phyloP scores from a whole-genome alignment of 2,888 invertebrate genomes.

The Eupithecia centaureata region DNA sequence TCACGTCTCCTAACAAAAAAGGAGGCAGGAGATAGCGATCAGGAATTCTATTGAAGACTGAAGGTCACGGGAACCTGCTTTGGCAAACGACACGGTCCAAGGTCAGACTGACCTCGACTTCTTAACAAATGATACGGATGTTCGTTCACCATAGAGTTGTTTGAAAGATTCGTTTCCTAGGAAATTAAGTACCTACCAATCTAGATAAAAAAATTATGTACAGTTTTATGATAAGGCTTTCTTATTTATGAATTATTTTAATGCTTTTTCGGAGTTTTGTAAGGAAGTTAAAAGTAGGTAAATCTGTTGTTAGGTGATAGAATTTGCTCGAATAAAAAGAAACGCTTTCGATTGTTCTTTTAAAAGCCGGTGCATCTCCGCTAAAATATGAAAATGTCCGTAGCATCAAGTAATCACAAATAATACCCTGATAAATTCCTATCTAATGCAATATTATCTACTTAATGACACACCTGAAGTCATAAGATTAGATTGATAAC shows the following conservation, averaged over 20 bases:
- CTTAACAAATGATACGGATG: not conserved
- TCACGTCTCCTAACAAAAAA: slow-evolving; percentile 19
- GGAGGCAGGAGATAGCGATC: slow-evolving; percentile 36
- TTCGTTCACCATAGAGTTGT: not conserved
- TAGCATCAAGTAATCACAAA: not conserved
- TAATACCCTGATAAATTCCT: not conserved
- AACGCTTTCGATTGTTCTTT: not conserved
- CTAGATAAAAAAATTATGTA: no score
- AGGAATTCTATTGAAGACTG: slow-evolving; percentile 36
- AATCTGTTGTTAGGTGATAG: not conserved
- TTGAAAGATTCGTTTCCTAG: not conserved
- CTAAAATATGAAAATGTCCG: not conserved
- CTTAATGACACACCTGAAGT: not conserved
- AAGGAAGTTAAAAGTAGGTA: not conserved
- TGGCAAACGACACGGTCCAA: slow-evolving; percentile 29
- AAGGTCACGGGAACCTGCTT: slow-evolving; percentile 35
- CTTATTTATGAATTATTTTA: not conserved
- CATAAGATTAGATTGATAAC: not conserved
- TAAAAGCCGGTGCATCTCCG: not conserved
- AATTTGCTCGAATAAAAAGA: not conserved
- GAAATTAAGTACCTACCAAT: no score
- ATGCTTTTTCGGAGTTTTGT: not conserved
- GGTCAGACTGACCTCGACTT: slow-evolving; percentile 28
- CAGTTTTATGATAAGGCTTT: not conserved
- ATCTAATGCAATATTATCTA: slow-evolving; percentile 4